Evolutionary conservation across 2,113 vertebrate genomes (phyloP).

Genomic region (Cavia aperea): DNA sequence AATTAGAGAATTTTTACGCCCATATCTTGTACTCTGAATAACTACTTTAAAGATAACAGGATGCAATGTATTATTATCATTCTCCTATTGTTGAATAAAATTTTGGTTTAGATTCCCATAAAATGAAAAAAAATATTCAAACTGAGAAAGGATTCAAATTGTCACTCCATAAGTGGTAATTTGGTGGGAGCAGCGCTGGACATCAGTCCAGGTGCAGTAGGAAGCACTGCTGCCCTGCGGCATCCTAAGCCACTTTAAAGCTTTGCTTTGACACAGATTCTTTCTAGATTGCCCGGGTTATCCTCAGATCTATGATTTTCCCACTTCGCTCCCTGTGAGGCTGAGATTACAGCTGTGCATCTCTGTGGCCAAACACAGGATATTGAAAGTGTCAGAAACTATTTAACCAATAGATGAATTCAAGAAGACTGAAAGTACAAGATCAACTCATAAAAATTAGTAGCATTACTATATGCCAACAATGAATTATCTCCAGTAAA

Average conservation of each 20-base stretch:
- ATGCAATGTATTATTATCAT: background rate
- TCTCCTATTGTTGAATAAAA: background rate
- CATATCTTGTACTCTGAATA: background rate
- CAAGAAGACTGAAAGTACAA: background rate
- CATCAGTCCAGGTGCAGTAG: background rate
- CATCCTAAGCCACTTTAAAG: background rate
- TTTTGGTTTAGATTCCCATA: no score
- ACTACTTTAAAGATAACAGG: background rate
- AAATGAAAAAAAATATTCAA: background rate
- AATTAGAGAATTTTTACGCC: background rate
- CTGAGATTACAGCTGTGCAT: background rate
- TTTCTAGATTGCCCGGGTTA: background rate
- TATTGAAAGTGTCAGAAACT: background rate
- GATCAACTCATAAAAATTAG: background rate
- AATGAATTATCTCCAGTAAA: background rate
- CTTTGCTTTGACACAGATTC: background rate
- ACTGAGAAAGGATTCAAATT: background rate
- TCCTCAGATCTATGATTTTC: background rate
- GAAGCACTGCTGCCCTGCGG: background rate
- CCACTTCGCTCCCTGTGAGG: background rate
- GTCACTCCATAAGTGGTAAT: background rate
- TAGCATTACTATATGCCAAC: background rate
- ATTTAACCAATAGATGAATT: background rate
- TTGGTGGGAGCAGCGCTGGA: background rate
- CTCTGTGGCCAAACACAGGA: background rate